These are phyloP conservation scores for Macaria liturata DNA, from an alignment of 2,888 invertebrate genomes.

Conservation along the genomic window DNA sequence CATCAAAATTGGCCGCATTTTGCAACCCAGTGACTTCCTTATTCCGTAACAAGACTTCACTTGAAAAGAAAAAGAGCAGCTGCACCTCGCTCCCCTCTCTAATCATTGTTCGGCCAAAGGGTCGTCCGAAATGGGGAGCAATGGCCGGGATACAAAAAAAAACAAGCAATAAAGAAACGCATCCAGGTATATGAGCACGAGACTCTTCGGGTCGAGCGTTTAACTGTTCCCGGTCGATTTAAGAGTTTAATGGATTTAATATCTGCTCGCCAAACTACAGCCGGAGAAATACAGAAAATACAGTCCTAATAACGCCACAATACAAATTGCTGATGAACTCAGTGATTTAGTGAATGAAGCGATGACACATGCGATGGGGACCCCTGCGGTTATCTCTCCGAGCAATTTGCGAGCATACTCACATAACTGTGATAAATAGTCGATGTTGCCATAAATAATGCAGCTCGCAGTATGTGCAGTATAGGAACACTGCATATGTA, in stretches of 20 bases:
- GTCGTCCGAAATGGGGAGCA: constrained; percentile 75
- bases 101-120: constrained; percentile 77
- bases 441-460: constrained; percentile 9
- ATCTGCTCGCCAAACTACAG: no score
- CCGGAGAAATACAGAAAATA: no score
- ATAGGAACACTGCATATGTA: no score
- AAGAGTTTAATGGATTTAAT: constrained; percentile 3
- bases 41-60: constrained; percentile 51
- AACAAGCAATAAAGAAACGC: constrained; percentile 54
- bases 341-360: constrained; percentile 15
- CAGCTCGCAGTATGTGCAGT: no score
- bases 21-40: constrained; percentile 58
- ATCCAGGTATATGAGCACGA: constrained; percentile 66
- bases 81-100: constrained; percentile 75
- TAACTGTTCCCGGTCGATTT: constrained; percentile 1
- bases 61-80: constrained; percentile 76
- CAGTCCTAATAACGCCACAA: constrained; percentile 1
- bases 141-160: constrained; percentile 63
- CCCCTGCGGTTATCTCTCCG: constrained; percentile 27
- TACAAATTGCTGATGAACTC: constrained; percentile 14
- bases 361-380: constrained; percentile 25
- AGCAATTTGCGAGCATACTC: constrained; percentile 28
- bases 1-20: constrained; percentile 47
- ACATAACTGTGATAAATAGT: constrained; percentile 25
- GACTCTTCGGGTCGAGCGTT: constrained; percentile 21